phyloP scores from a whole-genome alignment of 2,113 vertebrate genomes.

The Ctenomys sociabilis region DNA sequence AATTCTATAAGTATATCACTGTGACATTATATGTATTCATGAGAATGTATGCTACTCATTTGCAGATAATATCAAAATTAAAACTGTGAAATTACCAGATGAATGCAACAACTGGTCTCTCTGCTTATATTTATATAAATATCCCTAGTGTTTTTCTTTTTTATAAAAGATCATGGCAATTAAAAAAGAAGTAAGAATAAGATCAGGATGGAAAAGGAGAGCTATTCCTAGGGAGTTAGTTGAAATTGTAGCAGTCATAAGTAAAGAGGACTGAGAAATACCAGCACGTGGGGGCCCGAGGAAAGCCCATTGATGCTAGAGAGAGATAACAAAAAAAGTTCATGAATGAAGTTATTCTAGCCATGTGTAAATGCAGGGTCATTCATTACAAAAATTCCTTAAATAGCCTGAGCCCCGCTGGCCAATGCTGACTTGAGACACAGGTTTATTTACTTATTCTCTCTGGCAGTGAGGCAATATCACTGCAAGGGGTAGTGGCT shows the following conservation, averaged over 20 bases:
- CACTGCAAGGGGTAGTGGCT: background rate
- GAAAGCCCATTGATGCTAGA: background rate
- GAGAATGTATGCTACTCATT: background rate
- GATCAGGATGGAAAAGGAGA: background rate
- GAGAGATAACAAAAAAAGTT: background rate
- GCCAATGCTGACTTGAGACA: background rate
- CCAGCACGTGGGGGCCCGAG: background rate
- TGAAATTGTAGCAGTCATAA: background rate
- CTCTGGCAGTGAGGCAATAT: background rate
- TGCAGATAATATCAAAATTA: constrained; percentile 18
- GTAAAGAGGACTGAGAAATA: background rate
- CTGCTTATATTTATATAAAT: background rate
- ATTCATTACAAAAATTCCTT: background rate
- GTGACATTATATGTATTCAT: background rate
- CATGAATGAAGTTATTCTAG: background rate
- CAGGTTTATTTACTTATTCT: background rate
- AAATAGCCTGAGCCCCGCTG: background rate
- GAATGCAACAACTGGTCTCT: background rate
- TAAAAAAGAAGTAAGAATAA: background rate
- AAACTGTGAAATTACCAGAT: background rate
- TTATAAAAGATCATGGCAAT: background rate
- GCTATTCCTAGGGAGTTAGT: background rate
- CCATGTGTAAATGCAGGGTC: background rate
- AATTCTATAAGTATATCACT: background rate
- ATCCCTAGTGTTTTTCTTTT: background rate